Percentiles rank a stretch among this genome's conserved stretches.
phyloP scores from a whole-genome alignment of 37 sponge, comb jelly and placozoan species.

The Aplysina aerophoba region DNA sequence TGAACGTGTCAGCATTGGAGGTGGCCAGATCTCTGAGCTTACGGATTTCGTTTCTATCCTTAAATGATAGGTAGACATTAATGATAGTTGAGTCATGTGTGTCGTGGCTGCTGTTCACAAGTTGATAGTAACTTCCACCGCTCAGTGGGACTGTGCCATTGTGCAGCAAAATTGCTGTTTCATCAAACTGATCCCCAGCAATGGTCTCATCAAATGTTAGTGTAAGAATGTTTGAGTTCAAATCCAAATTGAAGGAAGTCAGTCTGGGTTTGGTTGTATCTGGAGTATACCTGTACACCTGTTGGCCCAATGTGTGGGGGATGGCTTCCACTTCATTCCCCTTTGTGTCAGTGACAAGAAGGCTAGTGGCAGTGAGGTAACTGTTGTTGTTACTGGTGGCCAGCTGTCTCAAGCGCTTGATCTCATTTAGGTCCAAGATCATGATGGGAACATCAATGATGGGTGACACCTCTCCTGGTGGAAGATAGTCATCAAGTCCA shows the following conservation, averaged over 20 bases:
- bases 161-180: slow-evolving; percentile 67
- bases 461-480: slow-evolving; percentile 10
- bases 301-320: slow-evolving; percentile 35
- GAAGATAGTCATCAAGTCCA: slow-evolving; percentile 22
- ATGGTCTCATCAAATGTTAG: slow-evolving; percentile 91
- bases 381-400: slow-evolving; percentile 60
- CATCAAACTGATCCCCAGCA: slow-evolving; percentile 64
- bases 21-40: slow-evolving; percentile 63
- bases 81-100: slow-evolving; percentile 59
- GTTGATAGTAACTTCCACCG: slow-evolving; percentile 52
- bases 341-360: slow-evolving; percentile 65
- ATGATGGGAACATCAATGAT: slow-evolving; percentile 38
- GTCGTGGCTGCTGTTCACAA: slow-evolving; percentile 52
- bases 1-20: slow-evolving; percentile 46
- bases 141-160: slow-evolving; percentile 30
- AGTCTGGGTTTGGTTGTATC: slow-evolving; percentile 75
- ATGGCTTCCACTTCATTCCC: slow-evolving; percentile 56
- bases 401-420: slow-evolving; percentile 65
- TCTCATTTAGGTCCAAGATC: slow-evolving; percentile 60
- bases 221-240: slow-evolving; percentile 55
- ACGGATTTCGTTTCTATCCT: slow-evolving; percentile 80
- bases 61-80: slow-evolving; percentile 64
- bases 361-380: slow-evolving; percentile 53
- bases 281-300: slow-evolving; percentile 43
- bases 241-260: slow-evolving; percentile 61